phyloP scores from a whole-genome alignment of 2,797 vertebrate genomes.

The Clarias pachynema region DNA sequence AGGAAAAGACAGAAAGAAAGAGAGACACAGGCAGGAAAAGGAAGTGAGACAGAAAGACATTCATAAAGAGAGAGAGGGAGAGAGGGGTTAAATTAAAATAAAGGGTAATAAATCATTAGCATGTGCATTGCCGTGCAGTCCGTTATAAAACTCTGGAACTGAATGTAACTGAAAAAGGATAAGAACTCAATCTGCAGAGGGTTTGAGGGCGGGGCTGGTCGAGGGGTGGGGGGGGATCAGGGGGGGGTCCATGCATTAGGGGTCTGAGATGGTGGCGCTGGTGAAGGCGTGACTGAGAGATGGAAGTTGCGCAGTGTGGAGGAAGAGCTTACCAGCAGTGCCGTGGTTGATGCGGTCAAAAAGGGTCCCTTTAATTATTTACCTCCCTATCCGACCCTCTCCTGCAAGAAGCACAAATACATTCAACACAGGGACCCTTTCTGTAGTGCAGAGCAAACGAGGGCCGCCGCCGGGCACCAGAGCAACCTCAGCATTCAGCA shows the following conservation, averaged over 20 bases:
- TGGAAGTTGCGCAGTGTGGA: conserved; percentile 81
- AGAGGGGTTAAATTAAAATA: background rate
- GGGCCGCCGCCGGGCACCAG: conserved; percentile 73
- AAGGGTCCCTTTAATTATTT: conserved; percentile 89
- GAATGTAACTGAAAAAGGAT: conserved; percentile 8
- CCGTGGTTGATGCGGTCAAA: conserved; percentile 86
- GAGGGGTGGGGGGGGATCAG: background rate
- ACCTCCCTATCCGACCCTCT: conserved; percentile 87
- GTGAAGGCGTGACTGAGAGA: conserved; percentile 67
- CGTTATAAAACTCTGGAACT: conserved; percentile 3
- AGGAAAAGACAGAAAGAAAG: background rate
- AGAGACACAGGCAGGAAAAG: background rate
- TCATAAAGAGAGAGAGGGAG: background rate
- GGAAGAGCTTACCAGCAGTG: conserved; percentile 87
- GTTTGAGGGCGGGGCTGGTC: conserved; percentile 59
- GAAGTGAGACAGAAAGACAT: background rate
- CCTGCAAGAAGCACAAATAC: conserved; percentile 87
- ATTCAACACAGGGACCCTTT: conserved; percentile 46
- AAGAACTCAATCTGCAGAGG: conserved; percentile 59
- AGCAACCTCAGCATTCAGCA: conserved; percentile 78
- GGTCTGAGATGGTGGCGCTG: conserved; percentile 59
- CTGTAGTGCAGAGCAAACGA: background rate
- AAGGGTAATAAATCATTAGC: background rate
- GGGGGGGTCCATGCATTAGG: conserved; percentile 74
- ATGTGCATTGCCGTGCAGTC: conserved; percentile 25